Base-by-base conservation (phyloP, 2,113 vertebrate genomes). In the Hippocampus barbouri region DNA sequence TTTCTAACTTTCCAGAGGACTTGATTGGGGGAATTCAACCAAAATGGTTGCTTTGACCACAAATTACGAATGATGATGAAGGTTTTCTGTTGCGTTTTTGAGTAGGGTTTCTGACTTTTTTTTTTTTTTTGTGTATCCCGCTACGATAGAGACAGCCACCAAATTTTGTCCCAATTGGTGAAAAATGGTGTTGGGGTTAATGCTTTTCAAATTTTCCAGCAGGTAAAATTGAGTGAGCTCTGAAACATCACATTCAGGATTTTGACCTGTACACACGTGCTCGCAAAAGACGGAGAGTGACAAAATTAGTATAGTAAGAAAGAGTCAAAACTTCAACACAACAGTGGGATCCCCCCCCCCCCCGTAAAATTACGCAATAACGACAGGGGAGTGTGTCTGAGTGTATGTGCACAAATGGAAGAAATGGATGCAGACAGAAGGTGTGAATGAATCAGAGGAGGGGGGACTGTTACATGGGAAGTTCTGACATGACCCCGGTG, bases 391-490 rank as follows among this genome's bases (percentile, higher is more conserved):
- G n/a, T 20, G 23, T 67, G 70, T 67, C 68, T 53, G 72, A 49
- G 76, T 63, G 66, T 66, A 80, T 38, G 54, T 64, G 66, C 2
- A 66, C 8, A 71, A 83, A 82, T 72, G 57, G 78, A 45, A 79
- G 73, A 73, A 72, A 75, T 21, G 63, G 78, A 78, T 27, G 60
- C 70, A 71, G 82, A 77, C 5, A 72, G 76, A 51, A 74, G 72
- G 82, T 73, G 81, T 85, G 80, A 86, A 84, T 75, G 72, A 78
- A 74, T 51, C 0, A 0, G 11, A 72, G 64, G 11, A 23, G 69
- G 71, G 14, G 12, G 72, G 68, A 69, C 34, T 5, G 34, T 70
- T 63, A 43, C 65, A 73, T 73, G 68, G 21, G 56, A 66, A 63
- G 62, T 68, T 20, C 25, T 2, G 21, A 57, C 66, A 70, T 4